These are phyloP conservation scores for Ophraella communa DNA, from an alignment of 2,888 invertebrate species.

Conservation along the genomic window DNA sequence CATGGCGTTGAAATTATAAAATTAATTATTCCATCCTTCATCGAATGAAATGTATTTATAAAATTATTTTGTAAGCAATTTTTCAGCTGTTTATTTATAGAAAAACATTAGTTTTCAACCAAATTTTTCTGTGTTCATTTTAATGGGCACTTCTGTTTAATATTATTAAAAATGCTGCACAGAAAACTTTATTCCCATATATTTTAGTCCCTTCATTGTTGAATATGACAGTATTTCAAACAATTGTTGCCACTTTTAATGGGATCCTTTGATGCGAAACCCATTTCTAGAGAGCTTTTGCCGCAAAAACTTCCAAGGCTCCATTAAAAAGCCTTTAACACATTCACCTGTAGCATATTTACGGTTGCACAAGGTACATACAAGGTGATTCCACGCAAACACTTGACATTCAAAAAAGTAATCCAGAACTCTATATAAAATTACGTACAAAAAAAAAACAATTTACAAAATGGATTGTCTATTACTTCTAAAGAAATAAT, in stretches of 20 bases:
- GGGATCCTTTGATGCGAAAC: conserved; percentile 1
- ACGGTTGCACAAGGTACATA: conserved; percentile 22
- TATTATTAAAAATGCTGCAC: neutral
- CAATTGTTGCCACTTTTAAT: conserved; percentile 1
- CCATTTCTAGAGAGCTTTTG: conserved; percentile 10
- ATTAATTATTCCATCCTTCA: too few relatives aligned
- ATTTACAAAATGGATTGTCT: too few relatives aligned
- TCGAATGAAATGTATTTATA: too few relatives aligned
- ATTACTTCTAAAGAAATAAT: too few relatives aligned
- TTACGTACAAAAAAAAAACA: too few relatives aligned
- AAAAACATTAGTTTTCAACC: too few relatives aligned
- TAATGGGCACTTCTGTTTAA: neutral
- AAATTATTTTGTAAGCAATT: too few relatives aligned
- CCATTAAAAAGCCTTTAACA: conserved; percentile 13
- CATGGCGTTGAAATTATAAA: too few relatives aligned
- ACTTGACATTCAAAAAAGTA: too few relatives aligned
- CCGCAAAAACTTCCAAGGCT: conserved; percentile 9
- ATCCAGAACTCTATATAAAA: too few relatives aligned
- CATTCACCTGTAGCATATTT: conserved; percentile 20
- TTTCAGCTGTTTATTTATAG: too few relatives aligned
- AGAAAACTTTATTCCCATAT: neutral
- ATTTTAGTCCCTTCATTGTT: neutral
- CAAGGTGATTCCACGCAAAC: neutral
- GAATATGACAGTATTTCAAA: neutral
- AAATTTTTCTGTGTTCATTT: too few relatives aligned